These are phyloP conservation scores for Barnardius zonarius DNA, from an alignment of 2,113 vertebrate genomes.

Conservation along the genomic window DNA sequence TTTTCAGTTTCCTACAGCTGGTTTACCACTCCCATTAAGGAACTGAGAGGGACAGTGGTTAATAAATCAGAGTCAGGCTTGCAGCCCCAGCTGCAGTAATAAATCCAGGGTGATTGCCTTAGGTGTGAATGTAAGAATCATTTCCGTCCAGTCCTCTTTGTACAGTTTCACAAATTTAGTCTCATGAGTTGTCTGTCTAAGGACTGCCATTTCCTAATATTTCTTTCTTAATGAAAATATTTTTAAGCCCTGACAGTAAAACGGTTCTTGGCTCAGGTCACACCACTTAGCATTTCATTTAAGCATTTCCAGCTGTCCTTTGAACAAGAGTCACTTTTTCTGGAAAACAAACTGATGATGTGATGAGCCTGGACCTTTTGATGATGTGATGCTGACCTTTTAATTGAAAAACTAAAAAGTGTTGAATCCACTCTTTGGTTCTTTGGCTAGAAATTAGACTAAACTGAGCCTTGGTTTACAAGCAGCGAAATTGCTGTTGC, in stretches of 20 bases:
- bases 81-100: background rate
- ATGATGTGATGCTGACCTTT: background rate
- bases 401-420: background rate
- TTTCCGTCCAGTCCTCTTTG: background rate
- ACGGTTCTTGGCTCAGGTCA: background rate
- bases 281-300: background rate
- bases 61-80: conserved; percentile 6
- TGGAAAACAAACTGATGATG: background rate
- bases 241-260: background rate
- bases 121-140: background rate
- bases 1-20: background rate
- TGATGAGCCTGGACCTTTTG: background rate
- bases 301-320: background rate
- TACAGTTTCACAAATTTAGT: background rate
- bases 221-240: background rate
- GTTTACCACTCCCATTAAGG: background rate
- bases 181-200: background rate
- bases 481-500: background rate
- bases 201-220: background rate
- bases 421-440: background rate
- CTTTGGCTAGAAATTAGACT: background rate
- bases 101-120: background rate
- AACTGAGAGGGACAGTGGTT: background rate
- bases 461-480: background rate
- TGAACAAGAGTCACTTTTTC: background rate